A percentile compares a stretch with the other conserved stretches of the same genome.
phyloP scores from a whole-genome alignment of 2,113 vertebrate species.

The Cavia aperea region DNA sequence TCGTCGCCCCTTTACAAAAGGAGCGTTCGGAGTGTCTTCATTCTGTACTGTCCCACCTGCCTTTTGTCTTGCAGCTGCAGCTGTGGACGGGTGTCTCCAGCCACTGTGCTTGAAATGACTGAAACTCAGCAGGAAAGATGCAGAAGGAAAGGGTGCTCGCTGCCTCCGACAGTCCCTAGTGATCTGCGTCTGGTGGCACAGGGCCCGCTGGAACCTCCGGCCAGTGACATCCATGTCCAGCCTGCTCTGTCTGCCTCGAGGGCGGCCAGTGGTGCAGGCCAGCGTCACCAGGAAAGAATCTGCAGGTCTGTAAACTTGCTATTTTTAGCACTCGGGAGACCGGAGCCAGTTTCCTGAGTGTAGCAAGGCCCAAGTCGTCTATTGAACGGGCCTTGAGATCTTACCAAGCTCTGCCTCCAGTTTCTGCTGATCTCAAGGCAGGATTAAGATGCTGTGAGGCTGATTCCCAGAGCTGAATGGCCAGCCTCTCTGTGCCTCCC shows the following conservation, averaged over 20 bases:
- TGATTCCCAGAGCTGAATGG: neutral
- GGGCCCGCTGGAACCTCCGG: neutral
- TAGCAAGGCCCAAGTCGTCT: slow-evolving; percentile 31
- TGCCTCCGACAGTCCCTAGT: neutral
- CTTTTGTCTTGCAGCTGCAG: neutral
- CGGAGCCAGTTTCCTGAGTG: slow-evolving; percentile 29
- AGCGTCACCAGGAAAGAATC: slow-evolving; percentile 54
- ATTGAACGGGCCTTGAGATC: slow-evolving; percentile 31
- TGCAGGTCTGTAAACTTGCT: slow-evolving; percentile 51
- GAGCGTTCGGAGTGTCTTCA: too few relatives aligned
- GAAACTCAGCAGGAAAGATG: neutral
- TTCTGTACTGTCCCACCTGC: accelerated
- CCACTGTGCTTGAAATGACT: accelerated
- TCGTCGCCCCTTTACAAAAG: accelerated
- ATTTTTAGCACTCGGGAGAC: slow-evolving; percentile 53
- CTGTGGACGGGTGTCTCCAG: neutral
- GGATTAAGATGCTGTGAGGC: neutral
- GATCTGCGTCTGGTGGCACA: accelerated
- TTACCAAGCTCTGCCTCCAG: neutral
- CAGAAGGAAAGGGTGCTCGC: neutral
- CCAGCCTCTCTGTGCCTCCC: too few relatives aligned
- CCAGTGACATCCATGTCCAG: neutral
- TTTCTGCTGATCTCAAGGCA: neutral
- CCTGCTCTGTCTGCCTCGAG: neutral
- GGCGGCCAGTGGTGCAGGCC: neutral